These are phyloP conservation scores for Vulpes lagopus DNA, from an alignment of 2,113 vertebrate species.

Conservation along the genomic window DNA sequence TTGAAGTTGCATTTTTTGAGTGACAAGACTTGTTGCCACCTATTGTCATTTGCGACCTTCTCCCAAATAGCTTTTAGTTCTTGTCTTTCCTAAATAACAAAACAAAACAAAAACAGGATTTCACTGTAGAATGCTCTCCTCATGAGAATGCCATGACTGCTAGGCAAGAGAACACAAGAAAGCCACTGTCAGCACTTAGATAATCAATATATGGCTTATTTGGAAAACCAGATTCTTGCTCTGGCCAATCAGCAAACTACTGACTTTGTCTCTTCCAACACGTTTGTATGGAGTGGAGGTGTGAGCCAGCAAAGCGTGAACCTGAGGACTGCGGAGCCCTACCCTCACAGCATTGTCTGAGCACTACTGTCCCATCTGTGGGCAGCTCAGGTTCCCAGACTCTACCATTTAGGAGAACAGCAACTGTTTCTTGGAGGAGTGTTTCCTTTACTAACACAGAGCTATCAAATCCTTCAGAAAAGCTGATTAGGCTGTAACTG, in stretches of 20 bases:
- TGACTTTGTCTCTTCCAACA: background rate
- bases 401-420: background rate
- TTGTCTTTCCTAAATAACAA: background rate
- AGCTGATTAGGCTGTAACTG: background rate
- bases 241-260: background rate
- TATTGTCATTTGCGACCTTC: background rate
- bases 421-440: background rate
- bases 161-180: background rate
- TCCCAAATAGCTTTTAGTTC: background rate
- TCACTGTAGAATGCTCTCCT: background rate
- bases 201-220: background rate
- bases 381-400: background rate
- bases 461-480: background rate
- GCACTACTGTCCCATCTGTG: background rate
- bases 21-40: background rate
- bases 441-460: background rate
- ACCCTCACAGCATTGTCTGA: accelerated
- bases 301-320: too few relatives aligned
- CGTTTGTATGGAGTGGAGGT: background rate
- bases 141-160: background rate
- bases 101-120: background rate
- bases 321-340: background rate
- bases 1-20: background rate
- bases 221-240: background rate
- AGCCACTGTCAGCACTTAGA: background rate